These are phyloP conservation scores for Thymelicus lineola DNA, from an alignment of 2,888 invertebrate species.

Conservation along the genomic window DNA sequence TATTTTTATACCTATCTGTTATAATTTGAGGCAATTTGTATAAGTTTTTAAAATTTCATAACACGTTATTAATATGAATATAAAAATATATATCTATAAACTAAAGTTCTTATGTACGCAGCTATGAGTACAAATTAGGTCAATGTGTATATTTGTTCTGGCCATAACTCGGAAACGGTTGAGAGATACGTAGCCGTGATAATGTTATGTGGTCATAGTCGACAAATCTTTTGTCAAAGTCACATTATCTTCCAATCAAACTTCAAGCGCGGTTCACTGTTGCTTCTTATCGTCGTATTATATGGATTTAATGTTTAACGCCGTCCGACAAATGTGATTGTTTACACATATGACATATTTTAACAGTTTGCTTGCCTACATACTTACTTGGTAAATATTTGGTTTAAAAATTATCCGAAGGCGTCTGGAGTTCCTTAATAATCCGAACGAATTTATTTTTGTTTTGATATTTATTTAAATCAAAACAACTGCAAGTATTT, in stretches of 20 bases:
- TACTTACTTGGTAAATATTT: slow-evolving; percentile 13
- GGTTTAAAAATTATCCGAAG: neutral
- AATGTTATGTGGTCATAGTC: neutral
- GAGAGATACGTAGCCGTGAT: neutral
- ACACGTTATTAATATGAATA: too few relatives aligned
- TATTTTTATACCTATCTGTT: too few relatives aligned
- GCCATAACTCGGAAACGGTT: neutral
- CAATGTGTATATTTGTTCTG: neutral
- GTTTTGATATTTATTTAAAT: too few relatives aligned
- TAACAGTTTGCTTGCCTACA: neutral
- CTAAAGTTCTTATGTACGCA: too few relatives aligned
- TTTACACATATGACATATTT: slow-evolving; percentile 7
- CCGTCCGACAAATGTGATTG: slow-evolving; percentile 13
- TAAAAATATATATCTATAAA: too few relatives aligned
- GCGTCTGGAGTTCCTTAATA: neutral
- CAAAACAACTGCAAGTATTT: too few relatives aligned
- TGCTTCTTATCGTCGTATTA: slow-evolving; percentile 12
- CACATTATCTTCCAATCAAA: slow-evolving; percentile 23
- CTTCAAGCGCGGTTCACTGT: slow-evolving; percentile 18
- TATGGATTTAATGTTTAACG: slow-evolving; percentile 6
- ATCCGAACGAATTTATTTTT: neutral
- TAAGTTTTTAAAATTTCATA: too few relatives aligned
- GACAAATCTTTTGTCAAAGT: slow-evolving; percentile 17
- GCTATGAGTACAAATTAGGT: neutral
- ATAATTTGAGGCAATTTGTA: too few relatives aligned